Evolutionary conservation across 2,888 invertebrate species (phyloP), one percentile per base, ranked within the genome.

Genomic region (Athalia cordata): DNA sequence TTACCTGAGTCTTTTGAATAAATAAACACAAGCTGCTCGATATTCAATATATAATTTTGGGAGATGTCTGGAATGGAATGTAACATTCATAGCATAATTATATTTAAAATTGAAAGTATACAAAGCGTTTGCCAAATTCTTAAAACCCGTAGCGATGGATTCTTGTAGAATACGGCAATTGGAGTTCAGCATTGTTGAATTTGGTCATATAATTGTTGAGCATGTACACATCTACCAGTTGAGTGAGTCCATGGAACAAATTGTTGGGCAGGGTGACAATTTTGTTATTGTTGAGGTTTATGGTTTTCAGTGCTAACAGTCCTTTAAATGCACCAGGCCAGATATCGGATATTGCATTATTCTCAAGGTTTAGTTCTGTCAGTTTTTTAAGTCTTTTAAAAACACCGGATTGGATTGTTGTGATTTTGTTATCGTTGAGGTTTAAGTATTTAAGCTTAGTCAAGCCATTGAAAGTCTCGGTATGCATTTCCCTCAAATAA

Each of bases 401-500:
- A 29, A n/a, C 47, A 29, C 13, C 29, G 9, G 57, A 47, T 0
- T 45, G 45, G 4, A 72, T 49, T 0, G 72, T 59, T n/a, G 52
- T 29, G 29, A 68, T 68, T 11, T 55, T 55, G 49, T 68, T 68
- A 4, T 55, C 7, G 8, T 57, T 45, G 4, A 72, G 72, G 29
- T 57, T n/a, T 5, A 91, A 83, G 76, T 83, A 87, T 76, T 89
- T 86, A 74, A 84, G 55, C 7, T 88, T 87, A 55, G 80, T 82
- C 78, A 91, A 83, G 66, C 88, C 89, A 3, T 80, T 78, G 6
- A 84, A 79, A 5, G 74, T 52, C 0, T 89, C 90, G 78, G 86
- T 87, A 52, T 85, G 84, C 64, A 91, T 83, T 77, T 84, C 83
- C 52, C 82, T 86, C 80, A 91, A 83, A 74, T 84, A 87, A 83